Percentiles rank a stretch among this genome's conserved stretches.
These are phyloP conservation scores for Trichosurus vulpecula DNA, from an alignment of 2,797 vertebrate species.

Conservation along the genomic window DNA sequence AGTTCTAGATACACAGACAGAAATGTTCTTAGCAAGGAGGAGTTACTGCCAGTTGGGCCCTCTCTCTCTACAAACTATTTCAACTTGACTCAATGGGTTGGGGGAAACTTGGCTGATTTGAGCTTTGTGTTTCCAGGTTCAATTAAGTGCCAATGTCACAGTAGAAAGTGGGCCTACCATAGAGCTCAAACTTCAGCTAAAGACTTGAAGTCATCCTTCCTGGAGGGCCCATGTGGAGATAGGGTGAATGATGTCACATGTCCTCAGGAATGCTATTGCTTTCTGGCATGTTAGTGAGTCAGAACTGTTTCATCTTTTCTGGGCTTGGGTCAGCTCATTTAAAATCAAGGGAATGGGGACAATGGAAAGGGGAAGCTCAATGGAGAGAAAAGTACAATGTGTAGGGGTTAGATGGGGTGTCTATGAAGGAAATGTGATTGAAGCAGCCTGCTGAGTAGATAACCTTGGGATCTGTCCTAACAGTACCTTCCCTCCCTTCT, in stretches of 20 bases:
- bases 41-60: neutral
- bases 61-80: neutral
- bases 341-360: slow-evolving; percentile 51
- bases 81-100: neutral
- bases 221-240: neutral
- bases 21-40: neutral
- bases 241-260: neutral
- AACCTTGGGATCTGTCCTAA: neutral
- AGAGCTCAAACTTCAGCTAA: neutral
- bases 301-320: slow-evolving; percentile 56
- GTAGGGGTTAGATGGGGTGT: slow-evolving; percentile 30
- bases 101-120: slow-evolving; percentile 17
- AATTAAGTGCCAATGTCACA: slow-evolving; percentile 11
- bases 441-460: neutral
- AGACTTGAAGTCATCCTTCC: neutral
- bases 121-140: slow-evolving; percentile 21
- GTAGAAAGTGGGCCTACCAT: neutral
- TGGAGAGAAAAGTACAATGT: slow-evolving; percentile 2
- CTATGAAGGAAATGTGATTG: neutral
- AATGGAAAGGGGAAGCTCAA: slow-evolving; percentile 20
- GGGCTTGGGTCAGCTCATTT: slow-evolving; percentile 60
- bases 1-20: neutral
- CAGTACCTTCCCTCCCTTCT: neutral
- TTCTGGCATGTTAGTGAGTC: slow-evolving; percentile 29
- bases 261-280: slow-evolving; percentile 29